Evolutionary conservation across 2,113 vertebrate genomes (phyloP), one percentile per base, ranked within the genome.

Genomic region (Pygoscelis antarcticus): DNA sequence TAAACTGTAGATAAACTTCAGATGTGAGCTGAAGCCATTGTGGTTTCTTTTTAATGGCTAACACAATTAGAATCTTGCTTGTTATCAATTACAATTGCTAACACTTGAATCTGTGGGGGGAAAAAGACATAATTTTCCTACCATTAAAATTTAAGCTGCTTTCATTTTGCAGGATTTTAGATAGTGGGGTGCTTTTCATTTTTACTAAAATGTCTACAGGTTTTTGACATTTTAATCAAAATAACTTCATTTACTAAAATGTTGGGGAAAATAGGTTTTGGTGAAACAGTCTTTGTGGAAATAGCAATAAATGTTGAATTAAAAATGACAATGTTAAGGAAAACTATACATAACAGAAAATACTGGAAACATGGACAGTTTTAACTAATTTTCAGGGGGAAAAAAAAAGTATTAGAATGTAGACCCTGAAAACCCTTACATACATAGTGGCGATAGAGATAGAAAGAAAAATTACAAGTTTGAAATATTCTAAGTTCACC

Each of bases 371-470:
- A 27, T 16, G 57, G 61, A 16, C 32, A 70, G 10, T 55, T 82
- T 78, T 30, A 60, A 64, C 27, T 34, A 22, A 38, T 3, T 80
- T 44, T 12, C 1, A 3, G 14, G 1, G 1, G 49, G 8, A 19
- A 2, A 1, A 11, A 11, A 10, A 5, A 8, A 9, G 1, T 18
- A 70, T 36, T 62, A 9, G 10, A 61, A n/a, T 60, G 13, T 32
- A 57, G 42, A 52, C 19, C 4, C 26, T 83, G 51, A 70, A 89
- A 75, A 46, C 1, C 3, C 6, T 55, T 52, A 40, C 2, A 15
- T 36, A 10, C 10, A 12, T 9, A 30, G 8, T 3, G 3, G 17
- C 10, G 26, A 47, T 1, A 32, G 18, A 62, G 26, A 47, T 1
- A 32, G 18, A 62, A 85, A 60, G 32, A 47, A 46, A 76, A 11